Evolutionary conservation across 1,140 invertebrate species (phyloP), one percentile per base, ranked within the genome.

Genomic region (Venturia canescens): DNA sequence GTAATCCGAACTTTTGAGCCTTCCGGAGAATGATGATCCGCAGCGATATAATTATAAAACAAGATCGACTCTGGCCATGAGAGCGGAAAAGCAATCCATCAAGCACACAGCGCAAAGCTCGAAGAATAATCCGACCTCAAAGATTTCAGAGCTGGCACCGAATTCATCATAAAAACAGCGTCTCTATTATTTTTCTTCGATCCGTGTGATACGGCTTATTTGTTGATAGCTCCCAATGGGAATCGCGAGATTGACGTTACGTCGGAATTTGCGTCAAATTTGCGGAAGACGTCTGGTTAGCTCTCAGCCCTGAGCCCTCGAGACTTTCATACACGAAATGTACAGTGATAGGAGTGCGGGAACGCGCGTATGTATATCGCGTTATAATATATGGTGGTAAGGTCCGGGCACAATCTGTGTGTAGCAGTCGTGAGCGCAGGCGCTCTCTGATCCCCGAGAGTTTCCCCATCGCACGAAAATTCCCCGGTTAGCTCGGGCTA

Each of bases 371-470:
- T 26, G 9, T 29, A 29, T 29, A 66, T 13, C 15, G 26, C 26
- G 9, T 9, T 29, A 66, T 66, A 29, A 7, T 29, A 29, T 29
- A 29, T 66, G 27, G 27, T 29, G 63, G 63, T 29, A 66, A 27
- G 11, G 63, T 66, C 63, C 63, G 23, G 63, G 63, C 27, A 66
- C 26, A 29, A 23, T 66, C 63, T 66, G 63, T 18, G 63, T 66
- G 63, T 29, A 9, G 27, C 29, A 18, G 23, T 29, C 26, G 26
- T 66, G 16, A 66, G 63, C 63, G 63, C 63, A 66, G 27, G 63
- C 63, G 63, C 63, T 66, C 63, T 66, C 63, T 66, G 63, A 66
- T 66, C 63, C 63, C 27, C 63, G 63, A 66, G 23, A 66, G 27
- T 66, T 66, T 66, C 27, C 63, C 63, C 63, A 66, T 66, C 27